phyloP scores from a whole-genome alignment of 2,888 invertebrate genomes.

The Hypomecis atomaria region DNA sequence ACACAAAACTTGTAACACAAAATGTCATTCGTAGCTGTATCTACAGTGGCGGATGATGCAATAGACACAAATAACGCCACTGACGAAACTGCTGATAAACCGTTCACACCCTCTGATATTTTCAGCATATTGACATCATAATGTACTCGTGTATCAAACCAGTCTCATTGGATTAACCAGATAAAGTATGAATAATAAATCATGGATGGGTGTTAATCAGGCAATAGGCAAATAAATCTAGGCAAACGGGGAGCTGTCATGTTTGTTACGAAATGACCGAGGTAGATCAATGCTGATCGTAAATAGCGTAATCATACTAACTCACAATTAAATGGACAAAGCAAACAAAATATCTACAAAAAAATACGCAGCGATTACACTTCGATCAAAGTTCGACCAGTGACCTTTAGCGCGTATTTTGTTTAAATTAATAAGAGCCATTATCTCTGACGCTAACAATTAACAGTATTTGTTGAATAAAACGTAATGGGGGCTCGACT shows the following conservation, averaged over 20 bases:
- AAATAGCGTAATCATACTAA: background rate
- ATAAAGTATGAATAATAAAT: slow-evolving; percentile 6
- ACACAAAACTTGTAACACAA: too few species aligned
- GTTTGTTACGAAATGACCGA: background rate
- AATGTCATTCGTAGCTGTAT: too few species aligned
- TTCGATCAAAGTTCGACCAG: slow-evolving; percentile 19
- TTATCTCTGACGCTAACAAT: slow-evolving; percentile 26
- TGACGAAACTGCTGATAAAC: slow-evolving; percentile 23
- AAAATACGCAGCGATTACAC: background rate
- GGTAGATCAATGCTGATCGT: background rate
- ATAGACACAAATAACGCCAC: slow-evolving; percentile 13
- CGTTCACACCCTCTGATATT: slow-evolving; percentile 15
- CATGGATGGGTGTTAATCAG: slow-evolving; percentile 1
- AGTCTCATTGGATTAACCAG: slow-evolving; percentile 13
- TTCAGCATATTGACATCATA: slow-evolving; percentile 15
- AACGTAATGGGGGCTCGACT: slow-evolving; percentile 39
- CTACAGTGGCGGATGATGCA: slow-evolving; percentile 16
- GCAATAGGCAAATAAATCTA: background rate
- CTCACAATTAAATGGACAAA: too few species aligned
- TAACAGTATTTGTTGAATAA: slow-evolving; percentile 24
- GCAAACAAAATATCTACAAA: background rate
- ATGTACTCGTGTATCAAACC: slow-evolving; percentile 12
- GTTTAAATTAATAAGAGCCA: slow-evolving; percentile 7
- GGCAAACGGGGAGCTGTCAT: too few species aligned
- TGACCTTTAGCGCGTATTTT: slow-evolving; percentile 19